phyloP scores from a whole-genome alignment of 23 tunicate genomes.

The Trididemnum clinides region DNA sequence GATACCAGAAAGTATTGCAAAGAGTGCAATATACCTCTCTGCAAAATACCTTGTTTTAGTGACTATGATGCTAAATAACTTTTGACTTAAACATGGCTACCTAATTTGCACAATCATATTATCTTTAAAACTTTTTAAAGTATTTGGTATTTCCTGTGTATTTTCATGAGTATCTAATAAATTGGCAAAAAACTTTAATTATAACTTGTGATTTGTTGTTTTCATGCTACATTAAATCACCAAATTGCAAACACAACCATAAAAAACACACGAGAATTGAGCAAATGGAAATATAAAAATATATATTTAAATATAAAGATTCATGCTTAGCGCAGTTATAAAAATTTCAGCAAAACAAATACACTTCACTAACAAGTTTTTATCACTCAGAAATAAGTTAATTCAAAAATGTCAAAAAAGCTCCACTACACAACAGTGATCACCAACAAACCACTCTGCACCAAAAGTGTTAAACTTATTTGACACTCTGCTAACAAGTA shows the following conservation, averaged over 20 bases:
- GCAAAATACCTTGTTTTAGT: background rate
- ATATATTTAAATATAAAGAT: no score
- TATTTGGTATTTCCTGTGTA: no score
- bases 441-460: background rate
- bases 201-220: no score
- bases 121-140: no score
- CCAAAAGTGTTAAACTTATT: slow-evolving; percentile 27
- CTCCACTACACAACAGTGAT: background rate
- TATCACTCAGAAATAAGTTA: background rate
- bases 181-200: background rate
- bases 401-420: background rate
- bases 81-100: background rate
- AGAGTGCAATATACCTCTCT: background rate
- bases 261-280: no score
- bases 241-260: no score
- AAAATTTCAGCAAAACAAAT: background rate
- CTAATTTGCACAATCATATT: no score
- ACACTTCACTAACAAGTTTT: background rate
- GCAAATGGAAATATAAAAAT: no score
- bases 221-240: no score
- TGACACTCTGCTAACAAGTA: no score
- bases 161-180: no score
- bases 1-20: no score
- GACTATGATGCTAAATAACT: background rate
- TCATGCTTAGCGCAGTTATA: background rate